Evolutionary conservation across 2,113 vertebrate genomes (phyloP).

Genomic region (Pheucticus melanocephalus): DNA sequence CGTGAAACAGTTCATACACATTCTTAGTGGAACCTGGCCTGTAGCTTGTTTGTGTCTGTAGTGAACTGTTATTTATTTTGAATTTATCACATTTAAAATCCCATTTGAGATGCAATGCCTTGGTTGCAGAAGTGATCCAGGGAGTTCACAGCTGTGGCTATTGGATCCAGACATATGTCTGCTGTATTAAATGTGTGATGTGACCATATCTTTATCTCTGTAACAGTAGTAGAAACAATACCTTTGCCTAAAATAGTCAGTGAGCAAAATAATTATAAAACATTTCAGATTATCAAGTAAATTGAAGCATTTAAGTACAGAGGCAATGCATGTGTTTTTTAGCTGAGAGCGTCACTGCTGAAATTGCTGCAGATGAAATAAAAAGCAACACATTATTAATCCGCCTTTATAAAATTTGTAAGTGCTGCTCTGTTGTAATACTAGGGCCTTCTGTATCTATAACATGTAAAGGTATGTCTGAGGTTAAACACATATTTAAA

Average conservation of each 20-base stretch:
- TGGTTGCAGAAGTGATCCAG: constrained; percentile 15
- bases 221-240: background rate
- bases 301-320: background rate
- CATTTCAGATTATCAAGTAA: background rate
- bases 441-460: background rate
- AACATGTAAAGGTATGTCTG: background rate
- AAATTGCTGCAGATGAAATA: background rate
- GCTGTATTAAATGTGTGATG: background rate
- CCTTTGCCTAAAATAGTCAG: background rate
- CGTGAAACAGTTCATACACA: background rate
- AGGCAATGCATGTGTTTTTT: background rate
- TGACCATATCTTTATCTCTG: background rate
- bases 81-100: constrained; percentile 29
- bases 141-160: background rate
- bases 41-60: background rate
- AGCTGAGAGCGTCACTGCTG: background rate
- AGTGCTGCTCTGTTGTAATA: background rate
- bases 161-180: background rate
- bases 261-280: background rate
- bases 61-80: constrained; percentile 14
- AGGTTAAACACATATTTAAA: background rate
- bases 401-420: background rate
- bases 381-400: background rate
- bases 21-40: background rate
- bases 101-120: background rate